Base-by-base conservation (phyloP, 2,797 vertebrate species). In the Dipus sagitta region DNA sequence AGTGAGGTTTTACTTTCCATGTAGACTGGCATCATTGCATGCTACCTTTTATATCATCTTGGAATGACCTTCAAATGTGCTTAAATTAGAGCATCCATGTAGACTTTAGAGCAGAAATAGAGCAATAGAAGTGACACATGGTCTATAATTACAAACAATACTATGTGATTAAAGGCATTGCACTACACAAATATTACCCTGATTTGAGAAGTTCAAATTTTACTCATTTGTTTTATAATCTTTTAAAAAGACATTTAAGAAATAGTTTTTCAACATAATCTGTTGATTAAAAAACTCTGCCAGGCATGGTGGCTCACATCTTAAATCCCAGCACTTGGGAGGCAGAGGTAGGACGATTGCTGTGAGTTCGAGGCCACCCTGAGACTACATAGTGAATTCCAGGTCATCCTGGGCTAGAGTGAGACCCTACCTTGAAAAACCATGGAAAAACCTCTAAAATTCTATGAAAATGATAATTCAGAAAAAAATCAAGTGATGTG, bases 401-500 rank as follows among this genome's bases (percentile, higher is more conserved):
- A 38, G 38, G 38, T 38, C 38, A 38, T 3, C 38, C 38, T 38
- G 38, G 6, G 38, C 38, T 38, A 38, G 38, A 38, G 38, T 6
- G 38, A 38, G 38, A 38, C 38, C 6, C 38, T 38, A 38, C 38
- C 38, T 38, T 6, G 6, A 38, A 38, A 38, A 38, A 38, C 38
- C 38, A 38, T 6, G 6, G 74, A 13, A 65, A 92, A 65, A 88
- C 88, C 15, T 92, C 20, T 94, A 90, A 95, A 95, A 90, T 80
- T 86, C 85, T 80, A 60, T 81, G 81, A 90, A 83, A 72, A 67
- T 0, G 3, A 77, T 86, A 32, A 71, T 93, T 86, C 58, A 81
- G 62, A 3, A 79, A 96, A 96, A 94, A n/a, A 17, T 21, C 90
- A 79, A 90, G 86, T 90, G 17, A 81, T 80, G 79, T 24, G 34